phyloP scores from a whole-genome alignment of 2,797 vertebrate genomes.

The Apodemus agrarius region DNA sequence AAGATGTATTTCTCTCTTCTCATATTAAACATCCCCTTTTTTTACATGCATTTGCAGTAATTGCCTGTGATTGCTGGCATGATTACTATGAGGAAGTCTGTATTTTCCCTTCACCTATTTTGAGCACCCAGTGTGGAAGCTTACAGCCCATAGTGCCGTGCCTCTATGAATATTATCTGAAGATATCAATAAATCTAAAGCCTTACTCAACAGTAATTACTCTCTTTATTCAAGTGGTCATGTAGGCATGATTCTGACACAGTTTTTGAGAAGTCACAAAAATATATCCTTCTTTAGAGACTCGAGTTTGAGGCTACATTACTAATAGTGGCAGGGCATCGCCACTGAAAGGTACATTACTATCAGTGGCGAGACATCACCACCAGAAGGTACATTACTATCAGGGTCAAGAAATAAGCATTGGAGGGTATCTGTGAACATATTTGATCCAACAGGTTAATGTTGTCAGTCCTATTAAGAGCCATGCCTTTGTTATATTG shows the following conservation, averaged over 20 bases:
- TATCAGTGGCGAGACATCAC: background rate
- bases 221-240: conserved; percentile 27
- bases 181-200: conserved; percentile 58
- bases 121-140: conserved; percentile 19
- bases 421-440: background rate
- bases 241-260: background rate
- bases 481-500: background rate
- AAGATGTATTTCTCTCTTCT: conserved; percentile 1
- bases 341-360: background rate
- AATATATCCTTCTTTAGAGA: background rate
- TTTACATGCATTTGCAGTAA: conserved; percentile 21
- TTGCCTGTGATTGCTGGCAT: conserved; percentile 26
- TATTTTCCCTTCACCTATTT: conserved; percentile 12
- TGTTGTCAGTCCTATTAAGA: background rate
- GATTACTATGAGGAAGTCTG: background rate
- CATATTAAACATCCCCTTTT: conserved; percentile 47
- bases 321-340: background rate
- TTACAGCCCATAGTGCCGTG: background rate
- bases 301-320: background rate
- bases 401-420: background rate
- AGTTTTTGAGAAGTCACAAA: conserved; percentile 21
- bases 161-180: conserved; percentile 36
- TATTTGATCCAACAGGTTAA: background rate
- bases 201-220: background rate
- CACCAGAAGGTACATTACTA: background rate